Percentiles rank a stretch among this genome's conserved stretches.
These are phyloP conservation scores for Anser cygnoides DNA, from an alignment of 2,113 vertebrate genomes.

Conservation along the genomic window DNA sequence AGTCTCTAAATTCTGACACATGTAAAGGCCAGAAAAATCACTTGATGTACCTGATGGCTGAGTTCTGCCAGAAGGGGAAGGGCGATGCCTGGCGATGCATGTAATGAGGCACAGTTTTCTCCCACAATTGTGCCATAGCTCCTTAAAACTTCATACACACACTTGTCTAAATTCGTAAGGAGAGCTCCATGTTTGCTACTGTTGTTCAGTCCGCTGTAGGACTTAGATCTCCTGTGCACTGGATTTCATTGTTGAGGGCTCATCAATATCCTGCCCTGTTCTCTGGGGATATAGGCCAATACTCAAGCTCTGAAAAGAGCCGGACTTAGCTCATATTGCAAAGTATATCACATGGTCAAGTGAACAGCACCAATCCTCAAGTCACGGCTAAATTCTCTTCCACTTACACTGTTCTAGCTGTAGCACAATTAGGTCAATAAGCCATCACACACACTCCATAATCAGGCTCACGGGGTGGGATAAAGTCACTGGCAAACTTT, in stretches of 20 bases:
- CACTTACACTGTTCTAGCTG: neutral
- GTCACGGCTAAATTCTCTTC: neutral
- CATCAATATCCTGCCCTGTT: neutral
- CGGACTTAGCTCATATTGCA: neutral
- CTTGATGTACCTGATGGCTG: neutral
- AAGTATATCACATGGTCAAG: neutral
- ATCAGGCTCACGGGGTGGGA: neutral
- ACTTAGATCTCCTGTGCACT: neutral
- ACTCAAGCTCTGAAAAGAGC: neutral
- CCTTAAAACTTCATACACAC: neutral
- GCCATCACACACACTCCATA: neutral
- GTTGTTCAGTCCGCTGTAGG: neutral
- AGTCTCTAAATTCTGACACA: conserved; percentile 15
- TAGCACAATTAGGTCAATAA: neutral
- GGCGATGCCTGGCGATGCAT: neutral
- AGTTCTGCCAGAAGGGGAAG: neutral
- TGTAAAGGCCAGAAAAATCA: conserved; percentile 30
- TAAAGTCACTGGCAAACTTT: neutral
- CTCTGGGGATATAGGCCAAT: neutral
- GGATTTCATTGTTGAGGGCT: neutral
- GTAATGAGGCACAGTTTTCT: neutral
- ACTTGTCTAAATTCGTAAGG: neutral
- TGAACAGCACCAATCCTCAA: neutral
- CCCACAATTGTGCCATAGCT: neutral
- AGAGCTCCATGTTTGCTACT: neutral